phyloP scores from a whole-genome alignment of 2,888 invertebrate species.

The Brenthis hecate region DNA sequence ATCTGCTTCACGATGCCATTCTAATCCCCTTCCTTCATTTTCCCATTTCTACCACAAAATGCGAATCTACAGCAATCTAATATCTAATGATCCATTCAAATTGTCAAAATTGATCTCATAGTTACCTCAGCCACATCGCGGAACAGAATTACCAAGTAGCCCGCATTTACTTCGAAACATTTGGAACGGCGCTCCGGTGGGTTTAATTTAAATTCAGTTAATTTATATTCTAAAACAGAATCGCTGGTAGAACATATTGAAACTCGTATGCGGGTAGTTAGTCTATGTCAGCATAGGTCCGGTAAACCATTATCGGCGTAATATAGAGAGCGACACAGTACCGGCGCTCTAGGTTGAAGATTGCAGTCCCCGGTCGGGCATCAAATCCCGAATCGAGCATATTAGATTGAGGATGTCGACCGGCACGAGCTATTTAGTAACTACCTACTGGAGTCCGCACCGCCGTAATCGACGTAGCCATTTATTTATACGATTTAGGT shows the following conservation, averaged over 20 bases:
- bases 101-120: conserved; percentile 45
- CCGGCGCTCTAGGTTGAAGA: conserved; percentile 57
- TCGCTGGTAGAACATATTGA: conserved; percentile 48
- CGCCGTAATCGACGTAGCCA: conserved; percentile 36
- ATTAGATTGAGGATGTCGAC: conserved; percentile 70
- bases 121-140: conserved; percentile 44
- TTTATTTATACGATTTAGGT: conserved; percentile 36
- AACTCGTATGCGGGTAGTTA: conserved; percentile 48
- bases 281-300: conserved; percentile 55
- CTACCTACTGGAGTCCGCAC: conserved; percentile 56
- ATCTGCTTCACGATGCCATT: conserved; percentile 19
- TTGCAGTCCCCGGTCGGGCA: conserved; percentile 53
- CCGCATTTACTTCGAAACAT: conserved; percentile 40
- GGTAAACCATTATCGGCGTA: conserved; percentile 49
- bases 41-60: conserved; percentile 32
- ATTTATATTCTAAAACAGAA: conserved; percentile 55
- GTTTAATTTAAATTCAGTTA: conserved; percentile 44
- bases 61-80: conserved; percentile 40
- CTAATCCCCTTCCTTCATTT: conserved; percentile 19
- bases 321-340: conserved; percentile 52
- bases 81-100: conserved; percentile 43
- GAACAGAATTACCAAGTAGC: conserved; percentile 45
- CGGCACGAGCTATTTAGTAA: conserved; percentile 62
- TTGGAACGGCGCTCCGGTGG: conserved; percentile 33
- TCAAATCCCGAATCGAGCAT: conserved; percentile 56